Evolutionary conservation across 2,113 vertebrate genomes (phyloP).

Genomic region (Esox niger): DNA sequence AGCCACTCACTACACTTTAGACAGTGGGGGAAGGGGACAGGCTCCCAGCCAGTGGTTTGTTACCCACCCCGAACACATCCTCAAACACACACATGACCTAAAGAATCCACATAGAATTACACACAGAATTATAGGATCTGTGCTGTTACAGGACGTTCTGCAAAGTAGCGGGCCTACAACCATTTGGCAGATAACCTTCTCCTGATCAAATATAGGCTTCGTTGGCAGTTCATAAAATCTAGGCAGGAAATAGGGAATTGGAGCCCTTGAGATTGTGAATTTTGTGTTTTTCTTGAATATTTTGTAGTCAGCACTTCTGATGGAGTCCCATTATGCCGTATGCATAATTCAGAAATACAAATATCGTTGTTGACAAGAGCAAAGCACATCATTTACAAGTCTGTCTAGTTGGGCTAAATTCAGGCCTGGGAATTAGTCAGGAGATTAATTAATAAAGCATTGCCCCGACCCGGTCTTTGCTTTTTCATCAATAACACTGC

Average conservation of each 20-base stretch:
- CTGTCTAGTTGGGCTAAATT: conserved; percentile 39
- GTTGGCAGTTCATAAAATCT: conserved; percentile 13
- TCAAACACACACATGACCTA: conserved; percentile 15
- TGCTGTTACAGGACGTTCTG: not conserved
- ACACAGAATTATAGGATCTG: too few species aligned
- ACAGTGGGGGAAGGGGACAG: not conserved
- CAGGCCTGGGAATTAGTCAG: conserved; percentile 36
- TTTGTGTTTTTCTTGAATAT: conserved; percentile 34
- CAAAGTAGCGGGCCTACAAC: not conserved
- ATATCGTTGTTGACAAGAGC: conserved; percentile 50
- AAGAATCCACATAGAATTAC: not conserved
- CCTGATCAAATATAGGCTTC: not conserved
- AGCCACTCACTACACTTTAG: not conserved
- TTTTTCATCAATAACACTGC: conserved; percentile 13
- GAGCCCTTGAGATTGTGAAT: conserved; percentile 35
- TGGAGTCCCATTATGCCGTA: conserved; percentile 39
- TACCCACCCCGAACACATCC: conserved; percentile 12
- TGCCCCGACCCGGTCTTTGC: conserved; percentile 9
- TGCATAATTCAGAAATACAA: conserved; percentile 56
- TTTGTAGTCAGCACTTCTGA: conserved; percentile 48
- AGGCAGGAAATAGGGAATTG: conserved; percentile 5
- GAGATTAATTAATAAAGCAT: conserved; percentile 42
- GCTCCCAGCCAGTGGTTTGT: too few species aligned
- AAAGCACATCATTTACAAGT: conserved; percentile 47
- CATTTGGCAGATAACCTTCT: not conserved